A percentile compares a stretch with the other conserved stretches of the same genome.
Conservation (phyloP, 2,113 vertebrate genomes). For the Miniopterus natalensis region DNA sequence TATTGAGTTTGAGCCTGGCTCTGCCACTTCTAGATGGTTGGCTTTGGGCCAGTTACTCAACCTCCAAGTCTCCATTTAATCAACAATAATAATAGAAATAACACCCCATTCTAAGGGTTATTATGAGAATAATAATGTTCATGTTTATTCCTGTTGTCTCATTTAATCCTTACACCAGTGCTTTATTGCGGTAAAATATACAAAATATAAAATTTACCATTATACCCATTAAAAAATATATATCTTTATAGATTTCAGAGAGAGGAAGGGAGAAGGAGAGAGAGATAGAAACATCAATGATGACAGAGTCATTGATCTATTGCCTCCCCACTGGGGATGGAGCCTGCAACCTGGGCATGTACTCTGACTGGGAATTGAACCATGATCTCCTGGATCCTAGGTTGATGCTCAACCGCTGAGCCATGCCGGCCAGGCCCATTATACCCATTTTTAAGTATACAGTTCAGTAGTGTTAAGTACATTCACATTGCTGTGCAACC, state of each 20-base stretch:
- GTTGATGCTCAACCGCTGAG: too few species aligned
- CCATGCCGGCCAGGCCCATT: not conserved
- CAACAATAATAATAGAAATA: not conserved
- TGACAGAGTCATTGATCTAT: too few species aligned
- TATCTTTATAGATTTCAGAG: not conserved
- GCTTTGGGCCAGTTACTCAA: not conserved
- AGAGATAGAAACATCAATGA: too few species aligned
- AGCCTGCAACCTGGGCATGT: too few species aligned
- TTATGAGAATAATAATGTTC: not conserved
- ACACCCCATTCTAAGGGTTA: not conserved
- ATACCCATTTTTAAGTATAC: not conserved
- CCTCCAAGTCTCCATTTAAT: conserved; percentile 1
- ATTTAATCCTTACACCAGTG: not conserved
- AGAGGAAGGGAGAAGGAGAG: not conserved
- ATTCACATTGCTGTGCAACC: not conserved
- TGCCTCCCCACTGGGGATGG: too few species aligned
- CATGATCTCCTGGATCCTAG: too few species aligned
- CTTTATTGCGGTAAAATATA: conserved; percentile 9
- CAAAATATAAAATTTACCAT: not conserved
- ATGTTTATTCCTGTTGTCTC: not conserved
- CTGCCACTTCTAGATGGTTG: not conserved
- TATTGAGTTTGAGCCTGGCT: not conserved
- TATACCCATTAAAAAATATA: not conserved
- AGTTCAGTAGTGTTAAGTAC: not conserved
- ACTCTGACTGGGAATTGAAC: too few species aligned